These are phyloP conservation scores for Pissodes strobi DNA, from an alignment of 1,140 invertebrate species.

Conservation along the genomic window DNA sequence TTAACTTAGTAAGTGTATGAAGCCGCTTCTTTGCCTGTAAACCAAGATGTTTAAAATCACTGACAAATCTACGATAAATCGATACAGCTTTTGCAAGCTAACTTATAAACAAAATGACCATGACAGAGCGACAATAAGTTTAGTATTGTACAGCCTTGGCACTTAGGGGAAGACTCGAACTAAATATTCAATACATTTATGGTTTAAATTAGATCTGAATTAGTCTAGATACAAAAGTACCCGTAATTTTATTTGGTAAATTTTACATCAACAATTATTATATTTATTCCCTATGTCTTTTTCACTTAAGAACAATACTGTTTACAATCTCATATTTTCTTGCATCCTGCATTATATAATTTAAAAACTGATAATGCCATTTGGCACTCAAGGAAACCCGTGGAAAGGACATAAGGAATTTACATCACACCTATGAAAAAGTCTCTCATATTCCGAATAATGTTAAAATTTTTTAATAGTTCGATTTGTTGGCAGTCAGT, in stretches of 20 bases:
- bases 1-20: too few relatives aligned
- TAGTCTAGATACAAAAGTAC: slow-evolving; percentile 29
- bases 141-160: slow-evolving; percentile 1
- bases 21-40: too few relatives aligned
- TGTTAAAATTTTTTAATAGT: slow-evolving; percentile 13
- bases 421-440: background rate
- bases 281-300: background rate
- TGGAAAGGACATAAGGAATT: background rate
- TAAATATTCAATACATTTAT: background rate
- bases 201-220: background rate
- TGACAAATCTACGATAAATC: too few relatives aligned
- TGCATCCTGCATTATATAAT: too few relatives aligned
- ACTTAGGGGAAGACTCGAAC: slow-evolving; percentile 10
- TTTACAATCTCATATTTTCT: too few relatives aligned
- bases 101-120: too few relatives aligned
- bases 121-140: too few relatives aligned
- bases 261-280: background rate
- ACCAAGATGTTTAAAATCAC: too few relatives aligned
- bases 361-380: too few relatives aligned
- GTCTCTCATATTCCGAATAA: background rate
- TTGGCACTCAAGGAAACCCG: too few relatives aligned
- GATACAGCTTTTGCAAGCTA: too few relatives aligned
- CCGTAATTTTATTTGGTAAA: slow-evolving; percentile 16
- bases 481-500: slow-evolving; percentile 17
- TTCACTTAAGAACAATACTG: too few relatives aligned